Percentiles rank a stretch among this genome's conserved stretches.
Evolutionary conservation across 2,113 vertebrate species (phyloP).

Genomic region (Falcunculus frontatus): DNA sequence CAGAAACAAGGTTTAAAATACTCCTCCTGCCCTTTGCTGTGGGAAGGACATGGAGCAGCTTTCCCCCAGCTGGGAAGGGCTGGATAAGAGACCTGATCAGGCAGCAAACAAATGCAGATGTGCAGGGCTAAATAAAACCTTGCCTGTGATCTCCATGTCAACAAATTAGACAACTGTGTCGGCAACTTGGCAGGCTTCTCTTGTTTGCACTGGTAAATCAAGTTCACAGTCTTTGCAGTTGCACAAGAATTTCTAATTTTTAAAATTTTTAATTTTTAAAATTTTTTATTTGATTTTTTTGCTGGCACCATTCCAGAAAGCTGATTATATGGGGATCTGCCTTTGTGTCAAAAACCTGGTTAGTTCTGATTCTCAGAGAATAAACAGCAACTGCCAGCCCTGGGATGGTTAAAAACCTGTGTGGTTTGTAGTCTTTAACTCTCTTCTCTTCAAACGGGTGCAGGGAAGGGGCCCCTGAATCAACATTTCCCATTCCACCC

Average conservation of each 20-base stretch:
- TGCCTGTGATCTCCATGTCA: not conserved
- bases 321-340: not conserved
- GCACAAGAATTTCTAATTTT: not conserved
- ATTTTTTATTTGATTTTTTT: not conserved
- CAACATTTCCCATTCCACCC: not conserved
- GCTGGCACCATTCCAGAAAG: not conserved
- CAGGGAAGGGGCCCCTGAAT: not conserved
- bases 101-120: not conserved
- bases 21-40: not conserved
- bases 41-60: not conserved
- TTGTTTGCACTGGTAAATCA: conserved; percentile 63
- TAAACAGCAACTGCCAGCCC: not conserved
- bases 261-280: not conserved
- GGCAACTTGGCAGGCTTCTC: conserved; percentile 1
- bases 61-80: not conserved
- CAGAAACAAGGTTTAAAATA: not conserved
- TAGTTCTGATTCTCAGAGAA: not conserved
- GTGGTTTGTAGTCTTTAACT: not conserved
- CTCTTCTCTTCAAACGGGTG: not conserved
- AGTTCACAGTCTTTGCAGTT: conserved; percentile 22
- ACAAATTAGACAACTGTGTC: conserved; percentile 20
- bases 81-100: not conserved
- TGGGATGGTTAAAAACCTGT: not conserved
- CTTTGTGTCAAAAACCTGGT: not conserved
- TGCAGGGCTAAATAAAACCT: not conserved